These are phyloP conservation scores for Forbesichthys agassizii DNA, from an alignment of 2,113 vertebrate genomes.

Conservation along the genomic window DNA sequence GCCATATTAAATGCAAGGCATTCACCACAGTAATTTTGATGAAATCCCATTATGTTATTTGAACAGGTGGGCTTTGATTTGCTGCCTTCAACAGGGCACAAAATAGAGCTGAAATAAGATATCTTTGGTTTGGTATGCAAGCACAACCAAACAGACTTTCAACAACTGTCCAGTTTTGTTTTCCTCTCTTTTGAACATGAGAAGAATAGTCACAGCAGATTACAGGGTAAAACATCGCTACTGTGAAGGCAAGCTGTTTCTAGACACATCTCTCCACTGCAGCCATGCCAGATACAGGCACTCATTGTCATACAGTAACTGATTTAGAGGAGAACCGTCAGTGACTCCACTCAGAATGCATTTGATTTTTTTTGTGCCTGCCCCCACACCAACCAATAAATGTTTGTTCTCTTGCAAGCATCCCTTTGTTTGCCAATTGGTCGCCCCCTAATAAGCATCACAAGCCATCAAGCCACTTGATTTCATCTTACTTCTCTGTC, in stretches of 20 bases:
- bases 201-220: conserved; percentile 43
- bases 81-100: conserved; percentile 1
- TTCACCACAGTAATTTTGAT: too few relatives aligned
- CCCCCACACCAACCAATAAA: conserved; percentile 19
- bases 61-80: background rate
- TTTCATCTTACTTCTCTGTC: conserved; percentile 27
- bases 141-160: conserved; percentile 25
- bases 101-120: conserved; percentile 30
- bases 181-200: conserved; percentile 40
- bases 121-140: conserved; percentile 12
- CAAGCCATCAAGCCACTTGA: conserved; percentile 32
- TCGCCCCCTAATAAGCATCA: conserved; percentile 25
- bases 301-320: background rate
- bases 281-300: conserved; percentile 35
- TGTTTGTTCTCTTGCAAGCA: conserved; percentile 28
- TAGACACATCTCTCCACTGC: conserved; percentile 41
- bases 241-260: conserved; percentile 9
- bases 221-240: conserved; percentile 36
- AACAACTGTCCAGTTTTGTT: conserved; percentile 34
- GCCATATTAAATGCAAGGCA: too few relatives aligned
- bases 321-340: conserved; percentile 19
- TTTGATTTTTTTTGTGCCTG: conserved; percentile 8
- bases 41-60: too few relatives aligned
- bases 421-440: conserved; percentile 14
- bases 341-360: background rate